These are phyloP conservation scores for Indicator indicator DNA, from an alignment of 2,113 vertebrate genomes.

Conservation along the genomic window DNA sequence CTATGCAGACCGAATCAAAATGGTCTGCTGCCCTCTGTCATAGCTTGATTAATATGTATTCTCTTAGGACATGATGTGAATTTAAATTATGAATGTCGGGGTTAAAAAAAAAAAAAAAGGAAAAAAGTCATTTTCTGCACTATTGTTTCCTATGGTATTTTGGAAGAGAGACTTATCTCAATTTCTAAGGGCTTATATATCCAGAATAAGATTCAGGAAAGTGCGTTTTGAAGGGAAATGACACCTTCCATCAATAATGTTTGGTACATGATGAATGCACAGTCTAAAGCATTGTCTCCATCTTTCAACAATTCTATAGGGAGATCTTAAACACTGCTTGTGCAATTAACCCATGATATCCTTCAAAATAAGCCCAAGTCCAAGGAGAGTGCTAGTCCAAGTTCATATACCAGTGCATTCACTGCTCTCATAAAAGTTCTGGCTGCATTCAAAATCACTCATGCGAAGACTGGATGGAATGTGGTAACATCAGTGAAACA, in stretches of 20 bases:
- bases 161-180: neutral
- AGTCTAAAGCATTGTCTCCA: neutral
- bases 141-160: neutral
- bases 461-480: neutral
- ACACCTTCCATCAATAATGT: neutral
- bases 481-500: neutral
- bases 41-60: neutral
- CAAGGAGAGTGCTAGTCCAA: neutral
- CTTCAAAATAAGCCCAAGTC: neutral
- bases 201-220: neutral
- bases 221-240: neutral
- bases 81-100: neutral
- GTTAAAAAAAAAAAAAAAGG: neutral
- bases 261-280: neutral
- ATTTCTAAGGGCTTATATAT: neutral
- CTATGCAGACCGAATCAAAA: slow-evolving; percentile 11
- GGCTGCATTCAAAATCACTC: neutral
- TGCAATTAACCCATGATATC: neutral
- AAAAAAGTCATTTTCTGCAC: neutral
- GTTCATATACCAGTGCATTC: neutral
- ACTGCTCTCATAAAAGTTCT: neutral
- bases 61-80: neutral
- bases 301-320: neutral
- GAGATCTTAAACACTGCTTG: neutral
- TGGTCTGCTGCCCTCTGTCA: neutral